Base-by-base conservation (phyloP, 1,140 invertebrate genomes). In the Helicorthomorpha holstii region DNA sequence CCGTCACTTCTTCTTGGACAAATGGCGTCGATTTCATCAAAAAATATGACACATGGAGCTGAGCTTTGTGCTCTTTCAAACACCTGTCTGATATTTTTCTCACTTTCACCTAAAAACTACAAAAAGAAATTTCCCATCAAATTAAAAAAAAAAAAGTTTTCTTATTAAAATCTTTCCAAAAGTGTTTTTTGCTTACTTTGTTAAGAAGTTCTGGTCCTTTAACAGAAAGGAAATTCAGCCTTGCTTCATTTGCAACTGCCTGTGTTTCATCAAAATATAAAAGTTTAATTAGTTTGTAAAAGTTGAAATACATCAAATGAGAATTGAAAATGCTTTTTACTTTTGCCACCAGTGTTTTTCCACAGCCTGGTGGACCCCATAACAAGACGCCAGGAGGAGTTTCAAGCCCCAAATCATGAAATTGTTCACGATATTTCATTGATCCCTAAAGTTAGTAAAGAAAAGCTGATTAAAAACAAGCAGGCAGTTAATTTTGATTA, bases 101-200 rank as follows among this genome's bases (percentile, higher is more conserved):
- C 96, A 73, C 92, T 98, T 69, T 99, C 96, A 56, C 96, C 96
- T 27, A 99, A 90, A 70, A 98, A 99, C 89, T 91, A 62, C 25
- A 73, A 69, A 54, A 48, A 56, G 60, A 57, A 58, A n/a, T n/a
- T n/a, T n/a, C n/a, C n/a, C n/a, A n/a, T n/a, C n/a, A n/a, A n/a
- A n/a, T n/a, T n/a, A n/a, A n/a, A n/a, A n/a, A n/a, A n/a, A n/a
- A n/a, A n/a, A n/a, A n/a, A n/a, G n/a, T n/a, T n/a, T n/a, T n/a
- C n/a, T n/a, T n/a, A n/a, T n/a, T n/a, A n/a, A n/a, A 10, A 56
- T n/a, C 19, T 55, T 49, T 44, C 46, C 23, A n/a, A 19, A n/a
- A 10, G 3, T 21, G 16, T n/a, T 41, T 27, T 27, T 25, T 56
- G 66, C 29, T 34, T 63, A 85, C 85, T 88, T 95, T 98, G 62